Percentiles rank a stretch among this genome's conserved stretches.
Evolutionary conservation across 23 tunicate genomes (phyloP).

Genomic region (Clavelina lepadiformis): DNA sequence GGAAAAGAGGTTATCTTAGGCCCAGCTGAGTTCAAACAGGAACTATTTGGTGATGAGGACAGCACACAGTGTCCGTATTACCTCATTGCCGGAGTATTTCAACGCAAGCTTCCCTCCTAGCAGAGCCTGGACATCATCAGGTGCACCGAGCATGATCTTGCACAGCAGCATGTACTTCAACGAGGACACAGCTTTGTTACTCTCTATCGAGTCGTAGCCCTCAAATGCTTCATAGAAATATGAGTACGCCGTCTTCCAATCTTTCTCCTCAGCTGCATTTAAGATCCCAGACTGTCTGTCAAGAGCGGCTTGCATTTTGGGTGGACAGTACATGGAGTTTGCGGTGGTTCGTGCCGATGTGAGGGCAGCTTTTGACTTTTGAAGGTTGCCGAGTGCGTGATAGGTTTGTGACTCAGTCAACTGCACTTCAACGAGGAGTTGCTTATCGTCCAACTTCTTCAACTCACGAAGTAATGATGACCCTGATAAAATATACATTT

Average conservation of each 20-base stretch:
- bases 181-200: constrained; percentile 84
- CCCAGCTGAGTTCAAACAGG: not conserved
- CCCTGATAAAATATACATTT: too few species aligned
- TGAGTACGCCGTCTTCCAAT: constrained; percentile 99
- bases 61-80: constrained; percentile 9
- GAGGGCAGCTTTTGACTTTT: constrained; percentile 95
- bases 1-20: not conserved
- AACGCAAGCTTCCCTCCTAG: constrained; percentile 92
- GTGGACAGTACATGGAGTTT: constrained; percentile 99
- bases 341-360: constrained; percentile 99
- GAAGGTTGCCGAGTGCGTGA: constrained; percentile 97
- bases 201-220: constrained; percentile 95
- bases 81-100: constrained; percentile 89
- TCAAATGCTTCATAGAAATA: constrained; percentile 99
- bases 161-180: constrained; percentile 94
- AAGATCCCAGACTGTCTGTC: constrained; percentile 97
- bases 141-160: constrained; percentile 58
- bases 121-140: constrained; percentile 91
- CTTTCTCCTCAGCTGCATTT: constrained; percentile 97
- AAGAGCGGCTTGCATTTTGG: constrained; percentile 96
- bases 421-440: constrained; percentile 93
- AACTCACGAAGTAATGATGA: constrained; percentile 64
- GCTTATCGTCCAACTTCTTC: constrained; percentile 98
- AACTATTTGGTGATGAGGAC: not conserved
- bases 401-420: constrained; percentile 91